A percentile compares a stretch with the other conserved stretches of the same genome.
These are phyloP conservation scores for Pectinophora gossypiella DNA, from an alignment of 1,140 invertebrate species.

Conservation along the genomic window DNA sequence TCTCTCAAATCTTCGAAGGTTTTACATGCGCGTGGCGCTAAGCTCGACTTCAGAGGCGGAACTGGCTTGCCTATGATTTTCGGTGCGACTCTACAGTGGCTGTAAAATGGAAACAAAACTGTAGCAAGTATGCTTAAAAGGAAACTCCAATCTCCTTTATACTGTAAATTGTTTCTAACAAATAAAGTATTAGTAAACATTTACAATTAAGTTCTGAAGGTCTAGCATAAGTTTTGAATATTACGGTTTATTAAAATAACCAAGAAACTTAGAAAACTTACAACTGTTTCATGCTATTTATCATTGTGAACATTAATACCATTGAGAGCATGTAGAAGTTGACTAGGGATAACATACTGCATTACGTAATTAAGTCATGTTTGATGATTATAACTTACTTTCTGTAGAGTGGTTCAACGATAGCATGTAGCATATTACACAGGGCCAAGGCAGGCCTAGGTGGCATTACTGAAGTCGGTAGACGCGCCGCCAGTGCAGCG, in stretches of 20 bases:
- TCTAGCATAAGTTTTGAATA: too few species aligned
- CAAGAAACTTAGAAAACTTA: too few species aligned
- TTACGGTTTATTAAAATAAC: too few species aligned
- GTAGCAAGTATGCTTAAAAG: not conserved
- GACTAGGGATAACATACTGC: too few species aligned
- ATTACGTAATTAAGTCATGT: conserved; percentile 9
- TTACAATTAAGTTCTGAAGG: too few species aligned
- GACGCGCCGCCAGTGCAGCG: conserved; percentile 83
- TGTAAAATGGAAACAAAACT: conserved; percentile 53
- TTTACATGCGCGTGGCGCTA: conserved; percentile 77
- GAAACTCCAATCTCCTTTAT: too few species aligned
- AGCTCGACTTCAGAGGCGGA: conserved; percentile 74
- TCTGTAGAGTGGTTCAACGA: conserved; percentile 93
- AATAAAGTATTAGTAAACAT: too few species aligned
- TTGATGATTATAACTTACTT: conserved; percentile 68
- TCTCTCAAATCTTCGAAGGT: conserved; percentile 84
- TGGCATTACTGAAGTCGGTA: conserved; percentile 90
- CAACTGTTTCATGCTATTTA: too few species aligned
- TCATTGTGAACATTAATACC: too few species aligned
- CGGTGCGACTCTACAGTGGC: conserved; percentile 82
- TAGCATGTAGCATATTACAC: conserved; percentile 87
- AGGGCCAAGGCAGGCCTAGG: conserved; percentile 87
- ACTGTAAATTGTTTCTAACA: too few species aligned
- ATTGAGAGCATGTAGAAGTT: too few species aligned
- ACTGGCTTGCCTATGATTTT: conserved; percentile 80